Percentiles rank a stretch among this genome's conserved stretches.
Conservation (phyloP, 2,888 invertebrate genomes). For the Pherbina coryleti region DNA sequence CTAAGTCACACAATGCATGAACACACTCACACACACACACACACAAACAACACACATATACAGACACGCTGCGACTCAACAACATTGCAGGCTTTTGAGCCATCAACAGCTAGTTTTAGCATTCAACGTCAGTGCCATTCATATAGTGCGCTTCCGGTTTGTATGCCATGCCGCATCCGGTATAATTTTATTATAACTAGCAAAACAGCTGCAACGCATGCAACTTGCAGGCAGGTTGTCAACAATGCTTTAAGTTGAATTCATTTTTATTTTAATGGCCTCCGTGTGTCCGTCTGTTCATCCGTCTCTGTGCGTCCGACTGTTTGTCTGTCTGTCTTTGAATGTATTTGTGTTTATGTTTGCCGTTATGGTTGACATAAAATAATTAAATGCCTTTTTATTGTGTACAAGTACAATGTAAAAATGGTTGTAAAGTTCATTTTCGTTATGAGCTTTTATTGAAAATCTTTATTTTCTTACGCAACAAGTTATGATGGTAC, state of each 20-base stretch:
- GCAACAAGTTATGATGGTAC: not conserved
- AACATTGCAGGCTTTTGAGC: not conserved
- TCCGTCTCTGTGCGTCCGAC: not conserved
- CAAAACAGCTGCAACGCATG: slow-evolving; percentile 14
- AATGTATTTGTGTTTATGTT: slow-evolving; percentile 10
- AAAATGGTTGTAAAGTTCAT: slow-evolving; percentile 4
- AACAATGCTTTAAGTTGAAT: slow-evolving; percentile 20
- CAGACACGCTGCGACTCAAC: not conserved
- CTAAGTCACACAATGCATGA: not conserved
- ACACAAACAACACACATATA: not conserved
- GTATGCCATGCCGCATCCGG: slow-evolving; percentile 36
- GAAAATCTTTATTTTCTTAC: not conserved
- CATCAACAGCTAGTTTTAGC: not conserved
- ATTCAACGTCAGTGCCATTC: slow-evolving; percentile 7
- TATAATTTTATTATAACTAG: slow-evolving; percentile 36
- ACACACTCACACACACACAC: not conserved
- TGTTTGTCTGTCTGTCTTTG: not conserved
- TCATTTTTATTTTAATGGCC: not conserved
- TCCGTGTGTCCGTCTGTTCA: not conserved
- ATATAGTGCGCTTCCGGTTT: slow-evolving; percentile 31
- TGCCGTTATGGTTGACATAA: slow-evolving; percentile 31
- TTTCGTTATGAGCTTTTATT: not conserved
- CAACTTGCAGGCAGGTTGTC: slow-evolving; percentile 28
- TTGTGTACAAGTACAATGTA: not conserved
- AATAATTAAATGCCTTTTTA: slow-evolving; percentile 38